Evolutionary conservation across 2,797 vertebrate species (phyloP).

Genomic region (Silurus lanzhouensis): DNA sequence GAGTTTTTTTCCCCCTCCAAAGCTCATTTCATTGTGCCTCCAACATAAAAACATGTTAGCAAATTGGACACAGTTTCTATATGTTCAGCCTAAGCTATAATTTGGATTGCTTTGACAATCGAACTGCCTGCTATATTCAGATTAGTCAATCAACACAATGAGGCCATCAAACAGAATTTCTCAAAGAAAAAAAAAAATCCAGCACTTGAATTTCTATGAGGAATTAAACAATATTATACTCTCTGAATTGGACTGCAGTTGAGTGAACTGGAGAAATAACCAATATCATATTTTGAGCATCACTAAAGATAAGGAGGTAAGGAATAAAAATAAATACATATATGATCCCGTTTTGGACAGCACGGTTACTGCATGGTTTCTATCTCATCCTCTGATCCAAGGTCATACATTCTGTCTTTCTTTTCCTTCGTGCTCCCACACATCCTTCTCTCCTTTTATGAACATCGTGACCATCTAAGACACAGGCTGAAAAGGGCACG

Average conservation of each 20-base stretch:
- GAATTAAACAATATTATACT: not conserved
- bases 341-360: not conserved
- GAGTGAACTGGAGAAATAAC: not conserved
- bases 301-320: not conserved
- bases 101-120: not conserved
- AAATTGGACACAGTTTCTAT: conserved; percentile 73
- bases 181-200: not conserved
- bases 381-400: not conserved
- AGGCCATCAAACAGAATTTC: not conserved
- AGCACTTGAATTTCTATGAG: not conserved
- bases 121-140: not conserved
- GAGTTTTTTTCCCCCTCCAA: not conserved
- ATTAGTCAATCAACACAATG: not conserved
- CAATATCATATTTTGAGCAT: not conserved
- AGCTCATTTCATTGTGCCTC: conserved; percentile 64
- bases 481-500: not conserved
- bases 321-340: not conserved
- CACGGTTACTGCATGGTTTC: not conserved
- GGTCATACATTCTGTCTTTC: not conserved
- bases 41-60: conserved; percentile 74
- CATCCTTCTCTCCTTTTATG: not conserved
- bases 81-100: conserved; percentile 59
- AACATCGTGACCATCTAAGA: not conserved
- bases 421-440: not conserved
- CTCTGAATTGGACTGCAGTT: not conserved